Conservation (phyloP, 2,888 invertebrate species). For the Calliopum simillimum region DNA sequence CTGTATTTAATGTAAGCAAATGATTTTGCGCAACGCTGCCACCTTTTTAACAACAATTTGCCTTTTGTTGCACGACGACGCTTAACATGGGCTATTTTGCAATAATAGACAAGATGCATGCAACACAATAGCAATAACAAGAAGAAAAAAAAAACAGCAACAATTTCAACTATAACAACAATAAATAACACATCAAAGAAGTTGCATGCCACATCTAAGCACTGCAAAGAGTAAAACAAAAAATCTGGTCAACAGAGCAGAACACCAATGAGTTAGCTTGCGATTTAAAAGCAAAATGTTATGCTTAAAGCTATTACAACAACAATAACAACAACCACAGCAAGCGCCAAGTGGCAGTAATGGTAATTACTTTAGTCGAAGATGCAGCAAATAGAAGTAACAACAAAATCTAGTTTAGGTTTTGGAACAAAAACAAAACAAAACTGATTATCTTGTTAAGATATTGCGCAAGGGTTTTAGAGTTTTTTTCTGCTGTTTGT, state of each 20-base stretch:
- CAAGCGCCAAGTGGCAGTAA: neutral
- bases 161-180: neutral
- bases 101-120: neutral
- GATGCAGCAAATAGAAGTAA: neutral
- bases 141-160: neutral
- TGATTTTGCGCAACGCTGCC: neutral
- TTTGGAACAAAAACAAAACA: too few relatives aligned
- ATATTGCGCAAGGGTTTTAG: neutral
- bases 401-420: neutral
- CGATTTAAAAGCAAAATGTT: neutral
- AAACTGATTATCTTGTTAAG: conserved; percentile 15
- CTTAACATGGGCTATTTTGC: neutral
- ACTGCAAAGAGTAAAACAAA: neutral
- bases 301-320: neutral
- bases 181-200: conserved; percentile 22
- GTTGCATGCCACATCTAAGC: neutral
- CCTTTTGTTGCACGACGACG: neutral
- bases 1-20: neutral
- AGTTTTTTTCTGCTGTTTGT: too few relatives aligned
- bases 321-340: conserved; percentile 11
- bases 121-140: neutral
- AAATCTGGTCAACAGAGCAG: conserved; percentile 9
- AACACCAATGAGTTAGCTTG: neutral
- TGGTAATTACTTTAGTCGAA: neutral
- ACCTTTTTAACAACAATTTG: conserved; percentile 17